Base-by-base conservation (phyloP, 1,140 invertebrate genomes). In the Aphelenchoides besseyi region DNA sequence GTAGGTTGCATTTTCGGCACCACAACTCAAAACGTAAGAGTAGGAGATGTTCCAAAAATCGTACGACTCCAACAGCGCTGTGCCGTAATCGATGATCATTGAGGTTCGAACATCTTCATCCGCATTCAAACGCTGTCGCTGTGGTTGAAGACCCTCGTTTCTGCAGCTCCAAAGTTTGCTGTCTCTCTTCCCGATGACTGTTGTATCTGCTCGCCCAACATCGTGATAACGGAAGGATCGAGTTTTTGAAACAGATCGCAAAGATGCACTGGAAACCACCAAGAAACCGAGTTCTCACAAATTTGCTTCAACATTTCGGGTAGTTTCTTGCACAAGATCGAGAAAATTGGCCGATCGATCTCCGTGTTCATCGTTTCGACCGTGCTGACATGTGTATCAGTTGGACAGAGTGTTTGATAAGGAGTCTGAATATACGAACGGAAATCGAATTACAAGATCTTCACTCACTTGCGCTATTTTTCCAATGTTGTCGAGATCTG, bases 191-290 rank as follows among this genome's bases (percentile, higher is more conserved):
- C 26, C 5, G 5, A 8, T 59, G 55, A 53, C 12, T 1, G 63
- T n/a, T 29, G 32, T n/a, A 66, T 12, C 36, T 16, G 36, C 30
- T 66, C 63, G 32, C 16, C 29, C 1, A 66, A 32, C 16, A 12
- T 37, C 16, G n/a, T 37, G 32, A 66, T 66, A 18, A 67, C 26
- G 28, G 53, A 9, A 5, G 68, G 53, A 37, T 69, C 68, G 33
- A 33, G 54, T 8, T 69, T 18, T n/a, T 69, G 32, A n/a, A 69
- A 68, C 8, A 69, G 26, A 26, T 69, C 68, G 16, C 18, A 26
- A n/a, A 69, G 68, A 36, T 69, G 68, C 23, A 32, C 32, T 5
- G 68, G 59, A 36, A 69, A 69, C 68, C 68, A 69, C 68, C 68
- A 69, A n/a, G 32, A 67, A 35, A 23, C 18, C 28, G 18, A 28